A percentile compares a stretch with the other conserved stretches of the same genome.
These are phyloP conservation scores for Trichopoda pennipes DNA, from an alignment of 2,888 invertebrate species.

Conservation along the genomic window DNA sequence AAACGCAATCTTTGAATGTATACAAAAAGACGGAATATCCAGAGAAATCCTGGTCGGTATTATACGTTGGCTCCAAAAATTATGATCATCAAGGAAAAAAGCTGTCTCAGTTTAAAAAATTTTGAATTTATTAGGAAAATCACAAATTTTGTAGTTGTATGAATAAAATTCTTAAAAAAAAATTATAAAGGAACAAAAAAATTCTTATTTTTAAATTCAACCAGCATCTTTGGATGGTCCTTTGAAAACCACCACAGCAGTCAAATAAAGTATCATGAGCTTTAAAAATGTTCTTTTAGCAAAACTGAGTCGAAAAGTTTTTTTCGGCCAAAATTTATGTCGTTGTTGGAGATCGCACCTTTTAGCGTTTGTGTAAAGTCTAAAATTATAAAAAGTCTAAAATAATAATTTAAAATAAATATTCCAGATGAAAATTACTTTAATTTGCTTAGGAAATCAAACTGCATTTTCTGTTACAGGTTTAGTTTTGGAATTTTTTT, in stretches of 20 bases:
- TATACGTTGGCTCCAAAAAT: slow-evolving; percentile 66
- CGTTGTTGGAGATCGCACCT: background rate
- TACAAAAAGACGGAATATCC: slow-evolving; percentile 55
- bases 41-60: slow-evolving; percentile 70
- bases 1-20: slow-evolving; percentile 65
- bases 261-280: slow-evolving; percentile 17
- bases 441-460: slow-evolving; percentile 7
- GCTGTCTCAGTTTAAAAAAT: background rate
- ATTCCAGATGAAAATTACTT: slow-evolving; percentile 13
- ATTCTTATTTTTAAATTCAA: background rate
- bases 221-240: background rate
- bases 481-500: too few relatives aligned
- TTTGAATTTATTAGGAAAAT: slow-evolving; percentile 3
- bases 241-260: slow-evolving; percentile 14
- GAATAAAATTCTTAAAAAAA: background rate
- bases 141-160: background rate
- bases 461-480: background rate
- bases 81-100: background rate
- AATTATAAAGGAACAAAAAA: background rate
- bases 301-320: slow-evolving; percentile 43
- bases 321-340: background rate
- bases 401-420: background rate
- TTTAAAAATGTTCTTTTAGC: slow-evolving; percentile 46
- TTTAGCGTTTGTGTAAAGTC: background rate
- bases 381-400: background rate